These are phyloP conservation scores for Chionodraco myersi DNA, from an alignment of 2,113 vertebrate genomes.

Conservation along the genomic window DNA sequence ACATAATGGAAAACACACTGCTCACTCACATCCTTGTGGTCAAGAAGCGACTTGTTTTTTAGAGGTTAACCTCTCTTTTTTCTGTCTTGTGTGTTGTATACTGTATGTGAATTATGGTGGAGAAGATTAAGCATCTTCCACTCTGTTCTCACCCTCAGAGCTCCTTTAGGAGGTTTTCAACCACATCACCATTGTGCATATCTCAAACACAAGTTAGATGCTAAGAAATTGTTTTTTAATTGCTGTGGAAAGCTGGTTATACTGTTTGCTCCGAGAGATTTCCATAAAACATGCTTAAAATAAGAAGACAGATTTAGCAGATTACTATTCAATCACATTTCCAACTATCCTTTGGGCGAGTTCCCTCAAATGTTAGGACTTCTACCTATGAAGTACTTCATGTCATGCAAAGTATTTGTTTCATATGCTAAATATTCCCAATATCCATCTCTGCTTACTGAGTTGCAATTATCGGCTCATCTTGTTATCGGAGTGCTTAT, in stretches of 20 bases:
- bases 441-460: background rate
- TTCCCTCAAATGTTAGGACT: background rate
- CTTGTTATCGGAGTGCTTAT: too few species aligned
- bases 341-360: background rate
- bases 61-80: slow-evolving; percentile 50
- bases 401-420: background rate
- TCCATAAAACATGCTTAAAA: slow-evolving; percentile 39
- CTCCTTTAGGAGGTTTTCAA: slow-evolving; percentile 42
- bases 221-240: slow-evolving; percentile 31
- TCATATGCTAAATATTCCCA: background rate
- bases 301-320: background rate
- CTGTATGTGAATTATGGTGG: slow-evolving; percentile 33
- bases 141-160: slow-evolving; percentile 55
- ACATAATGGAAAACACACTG: slow-evolving; percentile 77
- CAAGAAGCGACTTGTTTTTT: slow-evolving; percentile 56
- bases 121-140: slow-evolving; percentile 49
- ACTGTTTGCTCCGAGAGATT: slow-evolving; percentile 32
- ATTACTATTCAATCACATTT: background rate
- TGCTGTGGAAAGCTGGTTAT: slow-evolving; percentile 20
- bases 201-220: slow-evolving; percentile 48
- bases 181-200: slow-evolving; percentile 33
- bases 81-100: slow-evolving; percentile 50
- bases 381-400: background rate
- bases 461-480: background rate
- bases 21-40: slow-evolving; percentile 71